Conservation (phyloP, 1,140 invertebrate genomes). For the Tetranychus cinnabarinus region DNA sequence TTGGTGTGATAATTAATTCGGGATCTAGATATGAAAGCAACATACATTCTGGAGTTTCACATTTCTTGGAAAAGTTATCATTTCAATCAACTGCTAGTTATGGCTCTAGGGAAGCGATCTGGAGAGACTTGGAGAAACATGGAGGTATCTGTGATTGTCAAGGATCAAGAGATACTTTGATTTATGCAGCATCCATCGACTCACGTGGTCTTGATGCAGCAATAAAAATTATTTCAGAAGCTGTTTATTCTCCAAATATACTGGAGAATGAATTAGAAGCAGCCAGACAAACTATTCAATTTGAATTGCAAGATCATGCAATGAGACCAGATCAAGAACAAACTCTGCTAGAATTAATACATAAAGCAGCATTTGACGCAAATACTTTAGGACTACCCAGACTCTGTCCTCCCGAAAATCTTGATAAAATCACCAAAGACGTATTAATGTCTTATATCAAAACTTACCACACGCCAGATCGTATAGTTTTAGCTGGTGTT, state of each 20-base stretch:
- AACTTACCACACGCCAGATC: slow-evolving; percentile 58
- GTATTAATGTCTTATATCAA: slow-evolving; percentile 65
- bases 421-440: slow-evolving; percentile 47
- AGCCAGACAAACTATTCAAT: slow-evolving; percentile 45
- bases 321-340: slow-evolving; percentile 84
- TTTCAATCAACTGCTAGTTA: slow-evolving; percentile 66
- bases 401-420: slow-evolving; percentile 58
- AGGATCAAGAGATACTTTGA: slow-evolving; percentile 74
- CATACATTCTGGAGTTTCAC: slow-evolving; percentile 80
- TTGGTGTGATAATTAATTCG: slow-evolving; percentile 83
- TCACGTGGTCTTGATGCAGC: slow-evolving; percentile 55
- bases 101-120: slow-evolving; percentile 54
- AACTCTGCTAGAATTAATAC: slow-evolving; percentile 84
- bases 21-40: slow-evolving; percentile 84
- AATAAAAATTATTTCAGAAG: slow-evolving; percentile 68
- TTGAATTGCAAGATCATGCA: slow-evolving; percentile 71
- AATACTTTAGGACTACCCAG: slow-evolving; percentile 94
- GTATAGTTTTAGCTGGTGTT: slow-evolving; percentile 86
- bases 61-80: slow-evolving; percentile 93
- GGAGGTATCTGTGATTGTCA: slow-evolving; percentile 97
- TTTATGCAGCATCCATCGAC: slow-evolving; percentile 86
- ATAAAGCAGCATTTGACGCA: slow-evolving; percentile 60
- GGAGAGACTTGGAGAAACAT: slow-evolving; percentile 63
- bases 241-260: slow-evolving; percentile 56
- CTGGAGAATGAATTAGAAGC: slow-evolving; percentile 47